These are phyloP conservation scores for Tetraodon nigroviridis DNA, from an alignment of 2,113 vertebrate genomes.

Conservation along the genomic window DNA sequence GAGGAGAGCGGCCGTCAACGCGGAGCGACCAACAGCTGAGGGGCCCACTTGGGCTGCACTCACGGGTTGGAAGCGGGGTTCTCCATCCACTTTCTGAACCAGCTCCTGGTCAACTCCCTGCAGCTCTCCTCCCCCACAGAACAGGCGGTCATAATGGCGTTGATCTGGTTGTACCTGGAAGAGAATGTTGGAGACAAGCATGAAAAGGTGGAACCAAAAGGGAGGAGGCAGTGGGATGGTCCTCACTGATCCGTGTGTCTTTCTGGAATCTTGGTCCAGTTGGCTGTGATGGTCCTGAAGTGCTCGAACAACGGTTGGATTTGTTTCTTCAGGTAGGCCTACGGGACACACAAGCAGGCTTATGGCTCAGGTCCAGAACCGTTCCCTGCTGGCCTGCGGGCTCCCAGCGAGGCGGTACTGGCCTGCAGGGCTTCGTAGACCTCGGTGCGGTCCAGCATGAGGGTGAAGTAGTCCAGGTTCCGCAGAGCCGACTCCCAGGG, in stretches of 20 bases:
- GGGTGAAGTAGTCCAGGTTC: constrained; percentile 80
- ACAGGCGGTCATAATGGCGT: constrained; percentile 80
- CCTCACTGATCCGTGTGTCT: constrained; percentile 83
- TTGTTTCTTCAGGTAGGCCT: constrained; percentile 82
- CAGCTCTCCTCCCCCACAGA: constrained; percentile 64
- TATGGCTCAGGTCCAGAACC: background rate
- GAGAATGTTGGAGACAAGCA: background rate
- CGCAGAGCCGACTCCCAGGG: constrained; percentile 83
- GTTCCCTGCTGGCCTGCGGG: background rate
- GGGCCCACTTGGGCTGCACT: constrained; percentile 47
- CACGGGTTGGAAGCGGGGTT: constrained; percentile 60
- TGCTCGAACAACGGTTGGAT: constrained; percentile 76
- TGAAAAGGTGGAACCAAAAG: background rate
- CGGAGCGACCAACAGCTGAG: background rate
- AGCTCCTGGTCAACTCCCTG: constrained; percentile 10
- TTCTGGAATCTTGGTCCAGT: constrained; percentile 52
- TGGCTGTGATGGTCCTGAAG: constrained; percentile 51
- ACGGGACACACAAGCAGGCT: constrained; percentile 1
- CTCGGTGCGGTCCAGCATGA: constrained; percentile 89
- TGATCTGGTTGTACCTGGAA: constrained; percentile 84
- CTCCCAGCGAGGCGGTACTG: background rate
- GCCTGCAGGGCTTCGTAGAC: constrained; percentile 85
- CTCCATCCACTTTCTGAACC: constrained; percentile 67
- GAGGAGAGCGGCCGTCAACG: background rate
- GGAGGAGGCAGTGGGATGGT: background rate